phyloP scores from a whole-genome alignment of 1,140 invertebrate species.

The Babylonia areolata region DNA sequence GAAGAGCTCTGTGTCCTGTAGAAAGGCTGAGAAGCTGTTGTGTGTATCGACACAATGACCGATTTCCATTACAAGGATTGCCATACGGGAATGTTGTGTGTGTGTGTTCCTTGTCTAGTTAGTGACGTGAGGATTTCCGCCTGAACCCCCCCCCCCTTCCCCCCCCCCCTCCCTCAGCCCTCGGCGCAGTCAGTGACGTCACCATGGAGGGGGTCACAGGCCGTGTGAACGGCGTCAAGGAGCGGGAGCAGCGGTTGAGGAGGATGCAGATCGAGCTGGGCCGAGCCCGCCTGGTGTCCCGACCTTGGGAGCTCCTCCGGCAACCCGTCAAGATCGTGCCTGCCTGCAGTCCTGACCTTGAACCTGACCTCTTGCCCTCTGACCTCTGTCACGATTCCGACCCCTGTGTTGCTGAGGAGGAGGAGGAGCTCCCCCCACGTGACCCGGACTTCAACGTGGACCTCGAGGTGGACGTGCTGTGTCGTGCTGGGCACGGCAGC shows the following conservation, averaged over 20 bases:
- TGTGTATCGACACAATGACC: no score
- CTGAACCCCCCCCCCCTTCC: no score
- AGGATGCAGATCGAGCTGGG: constrained; percentile 35
- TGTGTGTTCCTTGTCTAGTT: not conserved
- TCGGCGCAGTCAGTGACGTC: no score
- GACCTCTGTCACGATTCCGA: not conserved
- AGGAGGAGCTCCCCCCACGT: not conserved
- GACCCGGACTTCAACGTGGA: not conserved
- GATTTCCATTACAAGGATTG: no score
- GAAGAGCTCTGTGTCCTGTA: not conserved
- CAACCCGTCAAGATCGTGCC: constrained; percentile 17
- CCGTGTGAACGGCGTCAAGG: constrained; percentile 22
- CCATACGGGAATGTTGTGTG: no score
- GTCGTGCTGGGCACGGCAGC: not conserved
- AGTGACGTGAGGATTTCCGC: not conserved
- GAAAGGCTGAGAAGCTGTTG: not conserved
- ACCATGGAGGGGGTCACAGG: not conserved
- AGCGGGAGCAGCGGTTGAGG: constrained; percentile 12
- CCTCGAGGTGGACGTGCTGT: not conserved
- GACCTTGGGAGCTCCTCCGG: constrained; percentile 8
- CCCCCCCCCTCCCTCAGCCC: not conserved
- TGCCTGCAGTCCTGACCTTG: not conserved
- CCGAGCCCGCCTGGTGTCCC: constrained; percentile 23
- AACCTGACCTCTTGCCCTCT: not conserved
- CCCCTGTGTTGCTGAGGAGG: not conserved